A percentile compares a stretch with the other conserved stretches of the same genome.
phyloP scores from a whole-genome alignment of 1,140 invertebrate species.

The Propsilocerus akamusi region DNA sequence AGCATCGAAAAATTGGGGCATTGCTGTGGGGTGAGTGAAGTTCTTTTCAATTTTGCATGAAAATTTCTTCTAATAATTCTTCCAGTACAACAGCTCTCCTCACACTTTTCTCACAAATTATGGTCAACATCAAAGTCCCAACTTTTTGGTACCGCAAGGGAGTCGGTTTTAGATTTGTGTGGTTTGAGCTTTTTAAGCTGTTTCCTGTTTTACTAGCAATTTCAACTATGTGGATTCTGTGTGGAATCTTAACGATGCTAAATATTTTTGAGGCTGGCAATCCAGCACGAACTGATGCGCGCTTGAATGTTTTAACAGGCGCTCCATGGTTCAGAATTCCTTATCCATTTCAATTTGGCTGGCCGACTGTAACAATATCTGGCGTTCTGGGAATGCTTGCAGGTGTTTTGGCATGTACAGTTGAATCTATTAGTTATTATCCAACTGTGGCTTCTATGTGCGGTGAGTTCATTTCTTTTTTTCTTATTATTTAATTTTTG shows the following conservation, averaged over 20 bases:
- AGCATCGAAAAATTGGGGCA: constrained; percentile 63
- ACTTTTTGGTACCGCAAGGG: constrained; percentile 36
- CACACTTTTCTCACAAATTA: constrained; percentile 64
- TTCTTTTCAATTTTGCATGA: constrained; percentile 2
- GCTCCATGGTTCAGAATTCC: constrained; percentile 71
- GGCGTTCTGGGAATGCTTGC: constrained; percentile 66
- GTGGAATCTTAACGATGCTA: constrained; percentile 49
- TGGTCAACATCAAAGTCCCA: constrained; percentile 48
- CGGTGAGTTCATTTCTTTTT: too few relatives aligned
- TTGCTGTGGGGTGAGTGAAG: constrained; percentile 44
- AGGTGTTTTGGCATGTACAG: constrained; percentile 63
- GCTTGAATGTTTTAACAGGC: constrained; percentile 46
- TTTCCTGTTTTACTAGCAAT: constrained; percentile 72
- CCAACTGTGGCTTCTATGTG: constrained; percentile 70
- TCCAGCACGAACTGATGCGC: constrained; percentile 59
- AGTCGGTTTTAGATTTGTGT: constrained; percentile 33
- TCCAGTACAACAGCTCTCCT: constrained; percentile 61
- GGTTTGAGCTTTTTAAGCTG: constrained; percentile 60
- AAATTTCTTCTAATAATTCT: constrained; percentile 13
- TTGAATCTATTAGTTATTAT: constrained; percentile 80
- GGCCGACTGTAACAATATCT: constrained; percentile 42
- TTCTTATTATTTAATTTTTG: too few relatives aligned
- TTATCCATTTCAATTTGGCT: constrained; percentile 78
- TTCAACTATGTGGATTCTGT: constrained; percentile 58
- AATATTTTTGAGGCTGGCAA: constrained; percentile 44